Evolutionary conservation across 2,888 invertebrate species (phyloP), one percentile per base, ranked within the genome.

Genomic region (Mesochorus sp.): DNA sequence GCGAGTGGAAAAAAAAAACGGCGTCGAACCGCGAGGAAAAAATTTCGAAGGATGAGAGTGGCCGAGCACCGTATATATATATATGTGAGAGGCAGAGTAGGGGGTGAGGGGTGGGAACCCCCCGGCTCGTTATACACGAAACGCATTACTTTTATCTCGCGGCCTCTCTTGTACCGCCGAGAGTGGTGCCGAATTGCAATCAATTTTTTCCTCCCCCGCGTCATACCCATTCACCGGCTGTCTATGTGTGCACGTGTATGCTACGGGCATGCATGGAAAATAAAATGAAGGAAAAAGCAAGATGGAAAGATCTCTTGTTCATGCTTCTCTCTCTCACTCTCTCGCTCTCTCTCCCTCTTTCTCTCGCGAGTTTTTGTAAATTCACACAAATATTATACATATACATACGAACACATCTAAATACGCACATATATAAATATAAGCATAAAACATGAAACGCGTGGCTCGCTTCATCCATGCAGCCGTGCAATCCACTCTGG

Each of bases 111-210:
- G 66, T 24, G 51, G 76, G 82, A 81, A 39, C 66, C 57, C 39
- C 80, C 80, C 80, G 84, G 84, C 88, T 85, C 85, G 86, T 87
- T 87, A 87, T 88, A 85, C 85, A 85, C 86, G 85, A 85, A 87
- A 86, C 86, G 86, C 86, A 88, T 87, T 86, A 87, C 84, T 88
- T 88, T 88, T 87, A 87, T 86, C 86, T 84, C 83, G 85, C 81
- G 83, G 85, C 83, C 72, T 75, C 68, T 57, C 31, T 51, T 78
- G 78, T 70, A 70, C 68, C 57, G 83, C 81, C 80, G 82, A 83
- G 85, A 86, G 84, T 85, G 87, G 87, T 86, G 88, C 87, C 85
- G 88, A 85, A 88, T 87, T 84, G 87, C 88, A 88, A 88, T 88
- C 85, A 87, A 88, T 88, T 88, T 88, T 87, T 88, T 87, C 80